Base-by-base conservation (phyloP, 1,140 invertebrate genomes). In the Nixonia krombeini region DNA sequence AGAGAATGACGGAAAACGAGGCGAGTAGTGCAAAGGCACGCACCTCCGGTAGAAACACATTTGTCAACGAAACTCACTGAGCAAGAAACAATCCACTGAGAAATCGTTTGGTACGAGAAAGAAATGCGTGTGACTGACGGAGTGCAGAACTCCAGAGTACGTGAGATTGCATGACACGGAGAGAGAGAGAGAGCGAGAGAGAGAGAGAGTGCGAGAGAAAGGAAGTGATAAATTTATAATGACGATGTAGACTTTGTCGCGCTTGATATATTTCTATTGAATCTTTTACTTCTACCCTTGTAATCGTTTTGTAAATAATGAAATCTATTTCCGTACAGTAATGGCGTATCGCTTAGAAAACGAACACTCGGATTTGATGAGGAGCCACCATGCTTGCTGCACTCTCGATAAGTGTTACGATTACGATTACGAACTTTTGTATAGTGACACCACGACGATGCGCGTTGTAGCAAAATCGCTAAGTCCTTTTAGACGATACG, bases 281-380 rank as follows among this genome's bases (percentile, higher is more conserved):
- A 33, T 50, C 46, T 50, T 50, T 31, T 26, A 50, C 33, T 37
- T 50, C 17, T 50, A 50, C 13, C 7, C 46, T 16, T 31, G 46
- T 50, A 50, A 50, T 37, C 31, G 31, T 35, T 37, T 17, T 50
- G 46, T 50, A 50, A 37, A 50, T 50, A 50, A 50, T 50, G 46
- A 50, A 37, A 38, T 50, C 46, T 50, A 50, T 50, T 50, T 37
- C 35, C 31, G 35, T 50, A 50, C 46, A 50, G 12, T 50, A 37
- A 25, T 33, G 17, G 31, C 31, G 35, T 37, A 37, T 50, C 46
- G 46, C 46, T 50, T 50, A 18, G 15, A n/a, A n/a, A n/a, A n/a
- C n/a, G n/a, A 37, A 50, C 21, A 50, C 23, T 37, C 33, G 46
- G 46, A 49, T 49, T 13, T 37, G 35, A n/a, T n/a, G n/a, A 15